These are phyloP conservation scores for Odocoileus hemionus DNA, from an alignment of 2,113 vertebrate species.

Conservation along the genomic window DNA sequence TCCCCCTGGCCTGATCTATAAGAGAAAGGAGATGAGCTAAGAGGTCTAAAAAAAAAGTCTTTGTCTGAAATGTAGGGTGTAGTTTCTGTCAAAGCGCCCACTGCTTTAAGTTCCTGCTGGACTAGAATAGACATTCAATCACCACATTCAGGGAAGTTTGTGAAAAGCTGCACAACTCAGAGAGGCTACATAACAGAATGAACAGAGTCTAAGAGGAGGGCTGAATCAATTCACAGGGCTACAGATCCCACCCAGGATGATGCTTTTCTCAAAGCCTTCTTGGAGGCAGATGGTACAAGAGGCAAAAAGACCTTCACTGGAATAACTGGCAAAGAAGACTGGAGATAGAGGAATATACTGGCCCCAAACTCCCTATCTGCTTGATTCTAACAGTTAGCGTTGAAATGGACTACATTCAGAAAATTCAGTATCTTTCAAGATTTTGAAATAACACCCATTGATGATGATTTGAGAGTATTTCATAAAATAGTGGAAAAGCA, in stretches of 20 bases:
- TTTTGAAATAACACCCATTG: not conserved
- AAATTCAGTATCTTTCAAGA: not conserved
- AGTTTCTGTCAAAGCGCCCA: not conserved
- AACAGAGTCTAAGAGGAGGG: not conserved
- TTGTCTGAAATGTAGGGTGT: not conserved
- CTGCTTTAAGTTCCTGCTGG: not conserved
- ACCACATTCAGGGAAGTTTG: not conserved
- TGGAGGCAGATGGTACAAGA: not conserved
- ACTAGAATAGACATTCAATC: not conserved
- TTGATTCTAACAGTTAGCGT: not conserved
- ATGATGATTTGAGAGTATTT: not conserved
- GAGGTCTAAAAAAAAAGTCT: not conserved
- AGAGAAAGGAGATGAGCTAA: not conserved
- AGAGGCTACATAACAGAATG: not conserved
- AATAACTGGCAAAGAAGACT: not conserved
- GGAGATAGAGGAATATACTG: not conserved
- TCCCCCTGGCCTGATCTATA: not conserved
- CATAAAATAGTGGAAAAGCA: not conserved
- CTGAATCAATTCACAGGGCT: not conserved
- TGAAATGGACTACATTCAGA: not conserved
- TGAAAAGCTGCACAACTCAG: not conserved
- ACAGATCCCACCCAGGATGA: not conserved
- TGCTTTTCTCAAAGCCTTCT: not conserved
- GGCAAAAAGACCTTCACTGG: not conserved
- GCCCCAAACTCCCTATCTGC: not conserved